Percentiles rank a stretch among this genome's conserved stretches.
Evolutionary conservation across 1,140 invertebrate genomes (phyloP).

Genomic region (Pseudoatta argentina): DNA sequence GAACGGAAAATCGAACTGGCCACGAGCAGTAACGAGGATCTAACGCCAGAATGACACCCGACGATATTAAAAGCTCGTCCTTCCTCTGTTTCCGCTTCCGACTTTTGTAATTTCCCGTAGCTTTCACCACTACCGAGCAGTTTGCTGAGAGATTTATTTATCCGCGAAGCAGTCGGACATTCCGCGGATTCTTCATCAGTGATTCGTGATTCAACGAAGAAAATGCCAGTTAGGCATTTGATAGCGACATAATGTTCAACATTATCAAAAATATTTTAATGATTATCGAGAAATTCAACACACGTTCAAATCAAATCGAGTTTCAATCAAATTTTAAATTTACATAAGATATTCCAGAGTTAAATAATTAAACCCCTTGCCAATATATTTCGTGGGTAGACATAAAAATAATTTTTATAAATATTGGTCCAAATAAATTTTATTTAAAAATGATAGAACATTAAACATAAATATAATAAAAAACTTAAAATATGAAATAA

Average conservation of each 20-base stretch:
- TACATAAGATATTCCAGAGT: not conserved
- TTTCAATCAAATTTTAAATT: slow-evolving; percentile 14
- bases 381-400: not conserved
- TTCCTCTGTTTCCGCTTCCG: slow-evolving; percentile 83
- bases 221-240: slow-evolving; percentile 47
- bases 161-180: slow-evolving; percentile 61
- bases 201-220: slow-evolving; percentile 58
- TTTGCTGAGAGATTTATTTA: slow-evolving; percentile 74
- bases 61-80: slow-evolving; percentile 85
- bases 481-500: not conserved
- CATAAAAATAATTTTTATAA: not conserved
- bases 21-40: slow-evolving; percentile 62
- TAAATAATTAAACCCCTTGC: not conserved
- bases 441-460: not conserved
- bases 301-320: not conserved
- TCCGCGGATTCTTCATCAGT: slow-evolving; percentile 33
- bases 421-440: not conserved
- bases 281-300: slow-evolving; percentile 19
- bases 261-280: not conserved
- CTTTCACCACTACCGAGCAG: slow-evolving; percentile 74
- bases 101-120: slow-evolving; percentile 86
- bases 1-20: slow-evolving; percentile 72
- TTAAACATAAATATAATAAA: not conserved
- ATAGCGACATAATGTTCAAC: not conserved
- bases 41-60: slow-evolving; percentile 79